A percentile compares a stretch with the other conserved stretches of the same genome.
These are phyloP conservation scores for Hylaea fasciaria DNA, from an alignment of 2,888 invertebrate genomes.

Conservation along the genomic window DNA sequence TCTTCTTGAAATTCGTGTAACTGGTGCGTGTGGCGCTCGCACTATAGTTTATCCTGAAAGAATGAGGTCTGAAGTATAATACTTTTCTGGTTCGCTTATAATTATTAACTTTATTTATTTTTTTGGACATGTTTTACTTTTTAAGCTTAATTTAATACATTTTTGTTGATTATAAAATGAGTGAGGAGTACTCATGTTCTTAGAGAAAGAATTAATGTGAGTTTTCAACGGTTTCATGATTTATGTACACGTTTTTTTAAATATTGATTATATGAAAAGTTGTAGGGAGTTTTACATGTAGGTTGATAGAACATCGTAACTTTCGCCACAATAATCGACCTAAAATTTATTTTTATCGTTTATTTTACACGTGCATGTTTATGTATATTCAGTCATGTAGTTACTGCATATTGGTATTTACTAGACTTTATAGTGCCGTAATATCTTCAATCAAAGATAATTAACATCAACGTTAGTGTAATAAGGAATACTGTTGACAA, in stretches of 20 bases:
- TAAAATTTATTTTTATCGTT: no score
- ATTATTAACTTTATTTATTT: slow-evolving; percentile 29
- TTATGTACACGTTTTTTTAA: neutral
- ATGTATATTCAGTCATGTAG: no score
- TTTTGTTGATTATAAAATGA: slow-evolving; percentile 12
- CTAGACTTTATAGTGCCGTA: slow-evolving; percentile 28
- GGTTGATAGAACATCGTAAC: no score
- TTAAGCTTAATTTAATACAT: slow-evolving; percentile 12
- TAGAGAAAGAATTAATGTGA: slow-evolving; percentile 28
- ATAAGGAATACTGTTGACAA: neutral
- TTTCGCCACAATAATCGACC: no score
- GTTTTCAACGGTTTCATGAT: no score
- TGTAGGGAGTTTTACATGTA: no score
- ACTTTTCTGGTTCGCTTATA: slow-evolving; percentile 3
- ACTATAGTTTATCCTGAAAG: no score
- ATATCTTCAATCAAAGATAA: slow-evolving; percentile 7
- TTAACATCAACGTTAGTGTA: neutral
- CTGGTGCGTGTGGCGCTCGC: no score
- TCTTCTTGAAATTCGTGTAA: no score
- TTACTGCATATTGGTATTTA: slow-evolving; percentile 13
- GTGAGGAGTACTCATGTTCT: slow-evolving; percentile 34
- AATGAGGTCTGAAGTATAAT: neutral
- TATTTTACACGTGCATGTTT: no score
- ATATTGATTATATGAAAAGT: no score
- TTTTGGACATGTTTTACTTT: slow-evolving; percentile 24